Evolutionary conservation across 2,113 vertebrate genomes (phyloP).

Genomic region (Siniperca knerii): DNA sequence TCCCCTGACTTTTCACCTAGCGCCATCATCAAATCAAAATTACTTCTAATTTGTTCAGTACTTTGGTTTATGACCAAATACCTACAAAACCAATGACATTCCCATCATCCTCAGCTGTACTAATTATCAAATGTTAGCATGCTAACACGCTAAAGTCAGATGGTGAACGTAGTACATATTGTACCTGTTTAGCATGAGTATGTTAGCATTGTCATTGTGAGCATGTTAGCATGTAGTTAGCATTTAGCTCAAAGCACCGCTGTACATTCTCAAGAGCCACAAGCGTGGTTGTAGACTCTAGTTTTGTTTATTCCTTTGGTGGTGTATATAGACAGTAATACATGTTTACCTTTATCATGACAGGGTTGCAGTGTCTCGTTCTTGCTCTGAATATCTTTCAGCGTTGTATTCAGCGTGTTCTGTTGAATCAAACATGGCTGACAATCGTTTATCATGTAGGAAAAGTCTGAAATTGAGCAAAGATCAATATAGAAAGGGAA

Average conservation of each 20-base stretch:
- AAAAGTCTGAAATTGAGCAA: not conserved
- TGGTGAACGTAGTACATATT: not conserved
- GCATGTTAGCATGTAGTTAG: not conserved
- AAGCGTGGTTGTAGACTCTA: not conserved
- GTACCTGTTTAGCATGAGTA: not conserved
- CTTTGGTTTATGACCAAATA: too few relatives aligned
- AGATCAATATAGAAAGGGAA: conserved; percentile 41
- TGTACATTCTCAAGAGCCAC: not conserved
- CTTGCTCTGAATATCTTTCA: conserved; percentile 59
- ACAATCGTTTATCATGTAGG: not conserved
- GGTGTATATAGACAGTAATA: not conserved
- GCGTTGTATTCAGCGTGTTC: conserved; percentile 74
- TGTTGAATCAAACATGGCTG: conserved; percentile 64
- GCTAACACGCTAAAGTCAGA: conserved; percentile 1
- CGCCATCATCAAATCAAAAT: too few relatives aligned
- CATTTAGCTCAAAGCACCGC: not conserved
- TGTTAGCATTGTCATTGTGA: not conserved
- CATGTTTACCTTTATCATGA: conserved; percentile 71
- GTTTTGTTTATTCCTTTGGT: not conserved
- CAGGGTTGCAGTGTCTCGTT: conserved; percentile 25
- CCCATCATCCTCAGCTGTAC: not conserved
- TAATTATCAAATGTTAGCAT: not conserved
- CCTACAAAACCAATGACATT: too few relatives aligned
- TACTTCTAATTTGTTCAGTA: too few relatives aligned
- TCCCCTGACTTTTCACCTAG: too few relatives aligned